These are phyloP conservation scores for Gisinianus flammeolus DNA, from an alignment of 2,888 invertebrate species.

Conservation along the genomic window DNA sequence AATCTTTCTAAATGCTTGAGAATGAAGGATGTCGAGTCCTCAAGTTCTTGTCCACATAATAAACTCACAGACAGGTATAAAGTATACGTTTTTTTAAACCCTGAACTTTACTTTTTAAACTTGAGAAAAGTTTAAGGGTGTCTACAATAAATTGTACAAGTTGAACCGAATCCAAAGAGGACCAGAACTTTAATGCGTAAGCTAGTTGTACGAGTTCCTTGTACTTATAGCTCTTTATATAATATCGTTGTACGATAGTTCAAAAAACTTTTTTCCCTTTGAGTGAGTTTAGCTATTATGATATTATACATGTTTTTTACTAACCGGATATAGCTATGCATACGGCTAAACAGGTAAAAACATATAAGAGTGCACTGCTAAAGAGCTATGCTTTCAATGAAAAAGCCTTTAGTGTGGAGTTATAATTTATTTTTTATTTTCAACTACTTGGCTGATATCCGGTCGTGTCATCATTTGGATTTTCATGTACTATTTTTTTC, in stretches of 20 bases:
- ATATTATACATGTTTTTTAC: too few species aligned
- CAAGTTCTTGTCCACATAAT: too few species aligned
- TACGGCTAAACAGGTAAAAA: not conserved
- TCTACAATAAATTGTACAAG: not conserved
- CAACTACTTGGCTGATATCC: slow-evolving; percentile 10
- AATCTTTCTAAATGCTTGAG: too few species aligned
- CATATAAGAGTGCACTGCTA: not conserved
- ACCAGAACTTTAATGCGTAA: not conserved
- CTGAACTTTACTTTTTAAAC: not conserved
- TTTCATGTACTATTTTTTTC: not conserved
- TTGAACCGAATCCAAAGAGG: not conserved
- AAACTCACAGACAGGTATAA: too few species aligned
- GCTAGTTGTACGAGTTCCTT: not conserved
- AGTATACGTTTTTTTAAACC: not conserved
- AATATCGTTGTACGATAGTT: not conserved
- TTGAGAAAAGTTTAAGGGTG: not conserved
- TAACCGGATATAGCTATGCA: too few species aligned
- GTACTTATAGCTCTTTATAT: not conserved
- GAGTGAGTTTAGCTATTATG: too few species aligned
- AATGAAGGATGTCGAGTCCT: too few species aligned
- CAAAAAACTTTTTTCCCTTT: not conserved
- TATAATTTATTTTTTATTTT: too few species aligned
- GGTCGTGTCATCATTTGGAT: slow-evolving; percentile 4
- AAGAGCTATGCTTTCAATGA: not conserved
- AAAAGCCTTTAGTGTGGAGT: not conserved